Conservation (phyloP, 2,797 vertebrate genomes). For the Rachycentron canadum region DNA sequence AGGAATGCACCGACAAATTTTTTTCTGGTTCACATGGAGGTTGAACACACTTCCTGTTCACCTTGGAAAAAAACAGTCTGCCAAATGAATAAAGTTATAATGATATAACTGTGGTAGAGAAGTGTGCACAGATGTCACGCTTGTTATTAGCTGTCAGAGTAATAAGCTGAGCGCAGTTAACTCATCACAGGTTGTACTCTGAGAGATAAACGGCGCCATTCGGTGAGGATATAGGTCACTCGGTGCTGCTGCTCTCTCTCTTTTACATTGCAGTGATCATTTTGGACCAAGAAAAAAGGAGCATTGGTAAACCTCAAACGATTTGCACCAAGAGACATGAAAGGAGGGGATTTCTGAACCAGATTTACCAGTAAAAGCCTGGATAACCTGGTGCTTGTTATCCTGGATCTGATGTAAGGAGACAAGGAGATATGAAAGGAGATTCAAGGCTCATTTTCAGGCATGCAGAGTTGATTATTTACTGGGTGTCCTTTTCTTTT, state of each 20-base stretch:
- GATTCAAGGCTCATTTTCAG: neutral
- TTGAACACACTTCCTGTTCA: neutral
- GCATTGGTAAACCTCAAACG: conserved; percentile 38
- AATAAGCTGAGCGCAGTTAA: neutral
- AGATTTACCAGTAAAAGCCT: conserved; percentile 16
- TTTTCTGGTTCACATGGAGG: neutral
- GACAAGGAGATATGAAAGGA: conserved; percentile 1
- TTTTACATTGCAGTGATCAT: conserved; percentile 5
- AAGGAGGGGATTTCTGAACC: conserved; percentile 43
- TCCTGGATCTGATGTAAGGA: conserved; percentile 16
- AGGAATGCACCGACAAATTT: neutral
- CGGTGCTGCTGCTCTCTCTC: conserved; percentile 12
- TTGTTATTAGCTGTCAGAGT: neutral
- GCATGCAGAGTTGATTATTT: neutral
- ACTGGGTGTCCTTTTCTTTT: neutral
- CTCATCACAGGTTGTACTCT: conserved; percentile 20
- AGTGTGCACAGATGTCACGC: neutral
- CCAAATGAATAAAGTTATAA: neutral
- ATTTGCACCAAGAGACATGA: conserved; percentile 26
- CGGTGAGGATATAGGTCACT: conserved; percentile 9
- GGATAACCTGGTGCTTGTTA: conserved; percentile 19
- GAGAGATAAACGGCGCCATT: conserved; percentile 9
- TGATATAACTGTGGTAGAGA: neutral
- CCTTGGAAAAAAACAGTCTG: neutral
- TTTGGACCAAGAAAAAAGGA: conserved; percentile 26